Evolutionary conservation across 2,888 invertebrate species (phyloP).

Genomic region (Drosophila ustulata): DNA sequence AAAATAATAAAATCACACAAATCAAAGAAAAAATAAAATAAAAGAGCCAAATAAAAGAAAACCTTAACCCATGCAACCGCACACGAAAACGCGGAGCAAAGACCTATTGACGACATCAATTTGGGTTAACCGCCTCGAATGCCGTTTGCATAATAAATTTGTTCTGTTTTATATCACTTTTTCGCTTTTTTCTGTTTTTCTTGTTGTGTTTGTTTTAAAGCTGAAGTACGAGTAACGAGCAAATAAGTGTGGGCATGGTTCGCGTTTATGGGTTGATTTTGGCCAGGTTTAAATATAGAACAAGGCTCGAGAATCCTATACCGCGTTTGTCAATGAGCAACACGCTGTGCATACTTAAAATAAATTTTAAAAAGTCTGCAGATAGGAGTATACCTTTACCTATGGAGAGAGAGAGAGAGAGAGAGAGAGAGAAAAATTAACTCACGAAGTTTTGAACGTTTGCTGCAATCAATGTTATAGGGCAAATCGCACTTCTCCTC

Average conservation of each 20-base stretch:
- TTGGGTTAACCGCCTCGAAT: conserved; percentile 76
- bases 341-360: conserved; percentile 53
- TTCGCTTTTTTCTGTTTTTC: not conserved
- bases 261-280: conserved; percentile 64
- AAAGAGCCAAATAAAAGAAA: conserved; percentile 45
- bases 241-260: conserved; percentile 63
- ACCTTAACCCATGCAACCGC: conserved; percentile 9
- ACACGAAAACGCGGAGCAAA: conserved; percentile 22
- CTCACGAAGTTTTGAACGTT: conserved; percentile 92
- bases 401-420: not conserved
- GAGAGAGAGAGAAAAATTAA: conserved; percentile 65
- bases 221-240: conserved; percentile 58
- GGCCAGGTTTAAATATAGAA: conserved; percentile 59
- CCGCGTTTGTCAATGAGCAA: conserved; percentile 28
- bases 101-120: conserved; percentile 75
- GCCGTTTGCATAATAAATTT: conserved; percentile 78
- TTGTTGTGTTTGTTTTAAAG: conserved; percentile 23
- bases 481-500: conserved; percentile 95
- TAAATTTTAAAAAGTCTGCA: conserved; percentile 12
- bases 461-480: conserved; percentile 93
- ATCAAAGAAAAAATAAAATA: conserved; percentile 36
- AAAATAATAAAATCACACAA: conserved; percentile 59
- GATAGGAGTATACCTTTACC: too few species aligned
- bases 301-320: conserved; percentile 30
- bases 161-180: conserved; percentile 27